Conservation (phyloP, 2,797 vertebrate species). For the Sebastes elongatus region DNA sequence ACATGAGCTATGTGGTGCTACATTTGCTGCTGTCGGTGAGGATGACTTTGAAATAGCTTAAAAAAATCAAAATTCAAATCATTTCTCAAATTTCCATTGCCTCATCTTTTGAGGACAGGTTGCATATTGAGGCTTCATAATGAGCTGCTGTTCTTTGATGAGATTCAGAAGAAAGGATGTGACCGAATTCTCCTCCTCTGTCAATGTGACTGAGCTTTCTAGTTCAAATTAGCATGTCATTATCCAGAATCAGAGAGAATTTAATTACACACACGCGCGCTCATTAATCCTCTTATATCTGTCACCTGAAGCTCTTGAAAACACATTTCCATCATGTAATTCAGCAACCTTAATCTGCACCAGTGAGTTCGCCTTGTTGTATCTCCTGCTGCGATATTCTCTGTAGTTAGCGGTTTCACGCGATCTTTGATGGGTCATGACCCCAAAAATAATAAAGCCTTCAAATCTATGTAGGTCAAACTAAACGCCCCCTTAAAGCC, state of each 20-base stretch:
- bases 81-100: background rate
- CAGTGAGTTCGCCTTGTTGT: background rate
- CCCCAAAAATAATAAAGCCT: background rate
- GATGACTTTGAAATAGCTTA: background rate
- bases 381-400: background rate
- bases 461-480: background rate
- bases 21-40: background rate
- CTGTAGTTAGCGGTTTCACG: background rate
- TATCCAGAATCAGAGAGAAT: conserved; percentile 10
- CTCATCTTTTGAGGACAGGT: background rate
- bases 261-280: background rate
- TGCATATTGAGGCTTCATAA: background rate
- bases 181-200: background rate
- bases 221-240: conserved; percentile 11
- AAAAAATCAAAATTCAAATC: no score
- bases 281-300: conserved; percentile 12
- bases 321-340: background rate
- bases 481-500: background rate
- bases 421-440: no score
- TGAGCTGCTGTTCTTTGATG: background rate
- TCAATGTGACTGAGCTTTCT: background rate
- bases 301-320: conserved; percentile 5
- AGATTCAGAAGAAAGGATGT: background rate
- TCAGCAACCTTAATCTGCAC: background rate
- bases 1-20: background rate